Conservation (phyloP, 2,888 invertebrate genomes). For the Napeogenes sylphis region DNA sequence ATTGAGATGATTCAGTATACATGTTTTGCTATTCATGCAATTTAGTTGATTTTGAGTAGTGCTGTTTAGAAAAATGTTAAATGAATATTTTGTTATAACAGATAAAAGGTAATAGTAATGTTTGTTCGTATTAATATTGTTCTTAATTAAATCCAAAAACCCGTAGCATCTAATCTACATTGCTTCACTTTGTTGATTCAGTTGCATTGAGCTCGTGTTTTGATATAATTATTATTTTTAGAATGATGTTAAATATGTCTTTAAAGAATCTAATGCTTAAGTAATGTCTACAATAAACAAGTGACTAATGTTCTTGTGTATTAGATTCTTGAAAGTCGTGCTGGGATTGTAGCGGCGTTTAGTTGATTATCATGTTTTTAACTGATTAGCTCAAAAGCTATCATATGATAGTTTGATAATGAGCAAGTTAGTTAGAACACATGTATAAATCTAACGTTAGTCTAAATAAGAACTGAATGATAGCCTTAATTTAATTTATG, state of each 20-base stretch:
- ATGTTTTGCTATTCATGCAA: background rate
- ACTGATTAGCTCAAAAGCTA: conserved; percentile 6
- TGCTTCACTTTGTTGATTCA: conserved; percentile 46
- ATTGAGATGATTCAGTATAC: conserved; percentile 8
- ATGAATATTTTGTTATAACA: conserved; percentile 4
- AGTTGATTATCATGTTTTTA: conserved; percentile 17
- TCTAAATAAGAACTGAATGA: conserved; percentile 74
- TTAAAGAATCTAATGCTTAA: conserved; percentile 12
- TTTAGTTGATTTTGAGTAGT: conserved; percentile 3
- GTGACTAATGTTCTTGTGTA: conserved; percentile 3
- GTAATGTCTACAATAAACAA: background rate
- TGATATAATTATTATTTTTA: conserved; percentile 52
- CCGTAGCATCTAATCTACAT: conserved; percentile 27
- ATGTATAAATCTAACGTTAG: conserved; percentile 52
- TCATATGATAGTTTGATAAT: conserved; percentile 3
- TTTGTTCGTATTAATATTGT: conserved; percentile 3
- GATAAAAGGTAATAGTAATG: background rate
- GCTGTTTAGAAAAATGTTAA: conserved; percentile 3
- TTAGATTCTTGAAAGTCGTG: conserved; percentile 25
- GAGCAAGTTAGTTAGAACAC: conserved; percentile 37
- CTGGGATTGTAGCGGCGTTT: conserved; percentile 21
- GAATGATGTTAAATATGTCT: conserved; percentile 30
- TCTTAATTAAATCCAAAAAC: conserved; percentile 10
- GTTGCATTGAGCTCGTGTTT: conserved; percentile 49
- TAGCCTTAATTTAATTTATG: conserved; percentile 76